Percentiles rank a stretch among this genome's conserved stretches.
phyloP scores from a whole-genome alignment of 2,797 vertebrate genomes.

The Telmatherina bonti region DNA sequence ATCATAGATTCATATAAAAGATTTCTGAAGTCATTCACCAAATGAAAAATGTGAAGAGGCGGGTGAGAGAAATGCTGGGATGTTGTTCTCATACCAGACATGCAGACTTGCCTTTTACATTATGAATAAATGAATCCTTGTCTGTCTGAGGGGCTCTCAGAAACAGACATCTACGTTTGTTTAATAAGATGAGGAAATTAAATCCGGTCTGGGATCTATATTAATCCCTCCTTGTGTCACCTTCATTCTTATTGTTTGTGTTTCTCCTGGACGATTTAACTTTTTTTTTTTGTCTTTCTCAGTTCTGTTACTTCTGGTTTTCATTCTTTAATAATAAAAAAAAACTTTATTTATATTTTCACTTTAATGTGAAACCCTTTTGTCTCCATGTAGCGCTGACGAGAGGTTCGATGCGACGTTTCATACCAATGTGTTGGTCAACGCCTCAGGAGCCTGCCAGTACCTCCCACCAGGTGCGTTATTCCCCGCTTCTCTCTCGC shows the following conservation, averaged over 20 bases:
- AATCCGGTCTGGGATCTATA: conserved; percentile 24
- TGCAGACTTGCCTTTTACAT: neutral
- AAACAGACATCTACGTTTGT: conserved; percentile 36
- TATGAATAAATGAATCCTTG: conserved; percentile 8
- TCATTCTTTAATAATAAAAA: too few species aligned
- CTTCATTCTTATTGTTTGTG: conserved; percentile 19
- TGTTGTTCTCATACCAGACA: neutral
- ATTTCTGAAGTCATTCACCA: neutral
- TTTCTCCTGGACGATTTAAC: conserved; percentile 13
- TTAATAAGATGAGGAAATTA: conserved; percentile 50
- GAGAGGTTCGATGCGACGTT: conserved; percentile 94
- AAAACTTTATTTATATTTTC: neutral
- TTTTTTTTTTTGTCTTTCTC: neutral
- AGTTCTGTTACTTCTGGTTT: neutral
- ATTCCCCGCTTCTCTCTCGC: neutral
- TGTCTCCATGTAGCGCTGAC: conserved; percentile 83
- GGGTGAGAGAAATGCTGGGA: neutral
- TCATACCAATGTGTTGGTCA: conserved; percentile 93
- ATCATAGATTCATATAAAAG: neutral
- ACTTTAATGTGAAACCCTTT: neutral
- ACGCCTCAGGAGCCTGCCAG: conserved; percentile 89
- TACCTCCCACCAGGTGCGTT: conserved; percentile 92
- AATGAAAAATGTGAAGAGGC: neutral
- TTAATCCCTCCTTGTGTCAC: conserved; percentile 45
- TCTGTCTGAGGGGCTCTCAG: conserved; percentile 19